Percentiles rank a stretch among this genome's conserved stretches.
phyloP scores from a whole-genome alignment of 2,888 invertebrate genomes.

The Aleiodes testaceus region DNA sequence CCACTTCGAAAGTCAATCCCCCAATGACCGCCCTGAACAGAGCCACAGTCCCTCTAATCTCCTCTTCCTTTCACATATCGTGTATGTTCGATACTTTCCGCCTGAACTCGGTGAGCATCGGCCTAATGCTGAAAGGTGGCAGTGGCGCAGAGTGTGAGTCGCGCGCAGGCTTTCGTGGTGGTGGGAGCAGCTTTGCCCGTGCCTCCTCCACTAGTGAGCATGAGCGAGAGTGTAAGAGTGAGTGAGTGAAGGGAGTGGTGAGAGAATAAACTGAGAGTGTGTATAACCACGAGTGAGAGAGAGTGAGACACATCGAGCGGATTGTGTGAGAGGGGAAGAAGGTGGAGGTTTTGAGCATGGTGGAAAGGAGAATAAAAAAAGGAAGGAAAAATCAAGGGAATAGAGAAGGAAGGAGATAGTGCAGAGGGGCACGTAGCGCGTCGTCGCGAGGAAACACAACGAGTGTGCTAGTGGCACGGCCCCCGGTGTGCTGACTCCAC shows the following conservation, averaged over 20 bases:
- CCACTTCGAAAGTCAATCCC: neutral
- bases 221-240: slow-evolving; percentile 23
- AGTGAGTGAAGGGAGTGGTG: slow-evolving; percentile 23
- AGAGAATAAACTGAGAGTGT: slow-evolving; percentile 10
- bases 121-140: slow-evolving; percentile 15
- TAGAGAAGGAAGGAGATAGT: slow-evolving; percentile 51
- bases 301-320: slow-evolving; percentile 21
- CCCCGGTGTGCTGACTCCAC: slow-evolving; percentile 39
- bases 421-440: slow-evolving; percentile 54
- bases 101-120: slow-evolving; percentile 10
- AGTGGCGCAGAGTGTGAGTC: slow-evolving; percentile 38
- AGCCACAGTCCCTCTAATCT: neutral
- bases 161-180: slow-evolving; percentile 46
- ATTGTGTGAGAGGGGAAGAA: neutral
- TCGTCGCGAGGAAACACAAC: slow-evolving; percentile 56
- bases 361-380: neutral
- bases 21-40: slow-evolving; percentile 7
- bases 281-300: slow-evolving; percentile 11
- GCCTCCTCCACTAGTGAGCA: slow-evolving; percentile 6
- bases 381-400: neutral
- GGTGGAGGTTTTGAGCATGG: slow-evolving; percentile 21
- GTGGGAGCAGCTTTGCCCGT: slow-evolving; percentile 41
- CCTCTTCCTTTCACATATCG: neutral
- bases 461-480: slow-evolving; percentile 54
- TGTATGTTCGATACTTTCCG: slow-evolving; percentile 27